Base-by-base conservation (phyloP, 2,113 vertebrate genomes). In the Galbula dea region DNA sequence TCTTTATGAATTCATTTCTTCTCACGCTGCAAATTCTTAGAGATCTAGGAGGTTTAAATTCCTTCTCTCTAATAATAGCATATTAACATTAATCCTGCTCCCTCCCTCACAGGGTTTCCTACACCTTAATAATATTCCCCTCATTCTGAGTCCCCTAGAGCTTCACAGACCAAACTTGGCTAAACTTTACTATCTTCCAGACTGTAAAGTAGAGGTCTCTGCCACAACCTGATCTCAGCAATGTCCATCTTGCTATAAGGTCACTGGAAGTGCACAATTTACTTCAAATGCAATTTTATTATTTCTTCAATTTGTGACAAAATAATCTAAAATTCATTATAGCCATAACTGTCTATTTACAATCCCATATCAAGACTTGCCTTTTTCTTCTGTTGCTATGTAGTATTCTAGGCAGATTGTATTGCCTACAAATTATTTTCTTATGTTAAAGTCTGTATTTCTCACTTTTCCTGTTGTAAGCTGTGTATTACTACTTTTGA, bases 131-230 rank as follows among this genome's bases (percentile, higher is more conserved):
- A 39, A 74, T 43, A 85, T 6, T 21, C 9, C 11, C 32, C 23
- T 71, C 58, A 67, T 82, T 84, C 72, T 74, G 67, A 54, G 65
- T 7, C 23, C 61, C 18, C 36, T 34, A 72, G 79, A 85, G 41
- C 32, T 77, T 82, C 54, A 39, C 48, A 93, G 82, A 91, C 83
- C 48, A 89, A 67, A 88, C 92, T 69, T 83, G 54, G 34, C 58
- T 91, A 61, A 91, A 95, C 74, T 93, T 89, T 89, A 77, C 57
- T n/a, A 76, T 89, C 27, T 83, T 91, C n/a, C 58, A 77, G 78
- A 73, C 73, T 76, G 61, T 59, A 89, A 93, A 92, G 74, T 89
- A 94, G 58, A 88, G 34, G 36, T 86, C 46, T 89, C 36, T 37
- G 32, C 29, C 87, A 61, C 78, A 83, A 81, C 45, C 48, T 83